phyloP scores from a whole-genome alignment of 2,113 vertebrate genomes.

The Pomatorhinus ruficollis region DNA sequence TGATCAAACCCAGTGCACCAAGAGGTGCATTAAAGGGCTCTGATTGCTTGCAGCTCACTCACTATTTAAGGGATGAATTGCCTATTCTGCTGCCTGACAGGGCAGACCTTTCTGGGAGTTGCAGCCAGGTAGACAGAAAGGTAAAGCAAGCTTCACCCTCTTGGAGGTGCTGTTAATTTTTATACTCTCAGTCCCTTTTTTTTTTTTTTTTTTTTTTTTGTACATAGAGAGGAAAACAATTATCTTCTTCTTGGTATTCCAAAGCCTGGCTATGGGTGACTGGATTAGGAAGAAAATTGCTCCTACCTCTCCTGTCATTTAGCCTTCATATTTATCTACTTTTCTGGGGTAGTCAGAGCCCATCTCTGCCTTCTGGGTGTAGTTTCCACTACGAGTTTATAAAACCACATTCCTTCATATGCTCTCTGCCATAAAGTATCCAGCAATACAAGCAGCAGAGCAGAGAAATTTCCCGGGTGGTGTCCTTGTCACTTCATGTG shows the following conservation, averaged over 20 bases:
- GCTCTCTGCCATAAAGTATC: background rate
- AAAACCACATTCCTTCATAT: background rate
- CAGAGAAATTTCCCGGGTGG: conserved; percentile 8
- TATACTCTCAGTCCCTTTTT: background rate
- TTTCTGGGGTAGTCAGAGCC: background rate
- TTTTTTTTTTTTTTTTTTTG: background rate
- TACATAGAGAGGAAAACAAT: background rate
- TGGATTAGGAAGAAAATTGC: background rate
- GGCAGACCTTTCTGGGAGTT: background rate
- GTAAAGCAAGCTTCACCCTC: background rate
- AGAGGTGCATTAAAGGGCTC: background rate
- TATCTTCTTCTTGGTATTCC: background rate
- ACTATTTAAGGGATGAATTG: background rate
- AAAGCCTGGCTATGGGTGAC: background rate
- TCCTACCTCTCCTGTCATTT: background rate
- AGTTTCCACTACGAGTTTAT: background rate
- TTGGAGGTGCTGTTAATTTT: background rate
- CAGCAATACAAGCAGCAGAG: background rate
- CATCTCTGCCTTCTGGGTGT: background rate
- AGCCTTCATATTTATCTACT: background rate
- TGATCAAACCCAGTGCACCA: background rate
- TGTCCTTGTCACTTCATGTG: background rate
- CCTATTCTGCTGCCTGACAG: background rate
- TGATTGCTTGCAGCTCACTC: background rate
- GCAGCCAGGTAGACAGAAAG: background rate